phyloP scores from a whole-genome alignment of 2,888 invertebrate genomes.

The Entomobrya proxima region DNA sequence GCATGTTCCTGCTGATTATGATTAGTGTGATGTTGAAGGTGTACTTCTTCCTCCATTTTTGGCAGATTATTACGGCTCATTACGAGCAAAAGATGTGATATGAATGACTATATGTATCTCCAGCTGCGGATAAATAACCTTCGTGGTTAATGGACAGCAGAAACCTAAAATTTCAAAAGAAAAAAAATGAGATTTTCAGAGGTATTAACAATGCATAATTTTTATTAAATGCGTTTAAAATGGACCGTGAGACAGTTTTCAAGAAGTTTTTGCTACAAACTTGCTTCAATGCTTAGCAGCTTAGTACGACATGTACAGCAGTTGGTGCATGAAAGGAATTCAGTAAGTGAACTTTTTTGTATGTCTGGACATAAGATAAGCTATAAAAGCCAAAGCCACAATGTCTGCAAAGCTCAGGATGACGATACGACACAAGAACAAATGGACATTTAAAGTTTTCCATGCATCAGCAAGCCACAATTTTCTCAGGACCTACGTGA shows the following conservation, averaged over 20 bases:
- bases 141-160: neutral
- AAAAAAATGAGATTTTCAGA: neutral
- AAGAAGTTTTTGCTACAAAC: neutral
- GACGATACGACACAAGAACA: neutral
- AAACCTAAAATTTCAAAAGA: neutral
- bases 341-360: neutral
- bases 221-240: neutral
- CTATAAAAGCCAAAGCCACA: slow-evolving; percentile 20
- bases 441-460: neutral
- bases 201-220: neutral
- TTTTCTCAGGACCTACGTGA: neutral
- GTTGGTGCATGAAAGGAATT: neutral
- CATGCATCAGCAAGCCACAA: neutral
- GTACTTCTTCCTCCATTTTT: slow-evolving; percentile 5
- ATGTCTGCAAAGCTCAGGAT: neutral
- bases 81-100: neutral
- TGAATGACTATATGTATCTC: neutral
- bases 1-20: slow-evolving; percentile 47
- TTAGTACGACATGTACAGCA: neutral
- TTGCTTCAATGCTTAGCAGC: neutral
- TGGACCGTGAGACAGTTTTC: neutral
- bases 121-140: neutral
- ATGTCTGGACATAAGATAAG: slow-evolving; percentile 1
- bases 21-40: slow-evolving; percentile 15
- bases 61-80: slow-evolving; percentile 28